Evolutionary conservation across 2,797 vertebrate genomes (phyloP), one percentile per base, ranked within the genome.

Genomic region (Poeciliopsis paucimaculata): DNA sequence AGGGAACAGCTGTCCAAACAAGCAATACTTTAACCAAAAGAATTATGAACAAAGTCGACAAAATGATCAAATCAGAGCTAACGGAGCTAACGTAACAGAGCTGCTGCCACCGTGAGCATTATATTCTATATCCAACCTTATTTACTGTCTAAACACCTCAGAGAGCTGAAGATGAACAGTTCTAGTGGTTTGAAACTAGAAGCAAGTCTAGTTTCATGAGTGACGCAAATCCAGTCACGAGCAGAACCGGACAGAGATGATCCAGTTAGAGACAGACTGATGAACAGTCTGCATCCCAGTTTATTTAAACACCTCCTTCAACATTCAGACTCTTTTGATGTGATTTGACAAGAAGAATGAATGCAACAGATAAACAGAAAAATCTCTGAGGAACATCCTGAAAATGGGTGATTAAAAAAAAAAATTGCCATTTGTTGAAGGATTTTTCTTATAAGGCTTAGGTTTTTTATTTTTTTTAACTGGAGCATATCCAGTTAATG

Each of bases 261-360:
- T 60, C 26, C n/a, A n/a, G 53, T 57, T n/a, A 60, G n/a, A 81
- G 26, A 46, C 76, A 84, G 51, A 78, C 72, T 53, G 57, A 31
- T 71, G 82, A 81, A 46, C 78, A 84, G 51, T 78, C 68, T 53
- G 51, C 74, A 77, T n/a, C 86, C 71, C 80, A 23, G 68, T 78
- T 47, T 70, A 73, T 77, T 78, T 78, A 47, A n/a, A 74, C 70
- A 75, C 53, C 36, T 43, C 73, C 31, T 45, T 76, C n/a, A 57
- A 80, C 64, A 60, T 76, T 64, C 43, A 74, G 10, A 23, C 2
- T 76, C 49, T 74, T 10, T 10, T 34, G 41, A 13, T 72, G 47
- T 11, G 34, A 26, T 77, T 46, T 62, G 41, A 16, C 10, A 36
- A 47, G 49, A 75, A 39, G 39, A 36, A 49, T 46, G 46, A 43